phyloP scores from a whole-genome alignment of 1,140 invertebrate species.

The Asbolus verrucosus region DNA sequence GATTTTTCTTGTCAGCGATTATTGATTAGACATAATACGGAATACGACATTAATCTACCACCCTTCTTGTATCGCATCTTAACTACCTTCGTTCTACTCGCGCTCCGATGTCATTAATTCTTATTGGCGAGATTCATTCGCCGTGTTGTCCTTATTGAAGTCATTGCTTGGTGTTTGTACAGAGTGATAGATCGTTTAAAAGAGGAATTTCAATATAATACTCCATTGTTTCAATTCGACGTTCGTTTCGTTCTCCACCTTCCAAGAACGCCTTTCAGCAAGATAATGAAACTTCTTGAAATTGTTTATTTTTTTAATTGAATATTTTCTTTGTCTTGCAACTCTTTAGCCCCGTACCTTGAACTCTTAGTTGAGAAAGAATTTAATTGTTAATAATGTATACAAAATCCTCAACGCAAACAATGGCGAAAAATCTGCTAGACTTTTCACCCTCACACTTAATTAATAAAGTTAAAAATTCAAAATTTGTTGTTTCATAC shows the following conservation, averaged over 20 bases:
- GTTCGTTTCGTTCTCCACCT: slow-evolving; percentile 3
- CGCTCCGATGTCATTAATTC: too few relatives aligned
- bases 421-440: too few relatives aligned
- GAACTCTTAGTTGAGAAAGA: too few relatives aligned
- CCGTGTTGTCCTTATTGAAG: slow-evolving; percentile 16
- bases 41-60: not conserved
- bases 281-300: not conserved
- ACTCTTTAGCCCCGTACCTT: too few relatives aligned
- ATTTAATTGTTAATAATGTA: too few relatives aligned
- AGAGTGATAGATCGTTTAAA: slow-evolving; percentile 40
- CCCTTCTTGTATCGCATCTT: too few relatives aligned
- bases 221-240: slow-evolving; percentile 17
- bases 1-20: slow-evolving; percentile 1
- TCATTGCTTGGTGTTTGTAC: slow-evolving; percentile 38
- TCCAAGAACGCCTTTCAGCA: not conserved
- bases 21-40: not conserved
- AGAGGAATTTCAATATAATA: slow-evolving; percentile 40
- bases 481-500: too few relatives aligned
- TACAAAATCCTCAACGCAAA: too few relatives aligned
- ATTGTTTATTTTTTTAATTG: slow-evolving; percentile 18
- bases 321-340: not conserved
- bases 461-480: too few relatives aligned
- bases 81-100: not conserved
- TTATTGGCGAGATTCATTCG: not conserved
- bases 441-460: too few relatives aligned